Evolutionary conservation across 2,888 invertebrate genomes (phyloP).

Genomic region (Drosophila neutralis): DNA sequence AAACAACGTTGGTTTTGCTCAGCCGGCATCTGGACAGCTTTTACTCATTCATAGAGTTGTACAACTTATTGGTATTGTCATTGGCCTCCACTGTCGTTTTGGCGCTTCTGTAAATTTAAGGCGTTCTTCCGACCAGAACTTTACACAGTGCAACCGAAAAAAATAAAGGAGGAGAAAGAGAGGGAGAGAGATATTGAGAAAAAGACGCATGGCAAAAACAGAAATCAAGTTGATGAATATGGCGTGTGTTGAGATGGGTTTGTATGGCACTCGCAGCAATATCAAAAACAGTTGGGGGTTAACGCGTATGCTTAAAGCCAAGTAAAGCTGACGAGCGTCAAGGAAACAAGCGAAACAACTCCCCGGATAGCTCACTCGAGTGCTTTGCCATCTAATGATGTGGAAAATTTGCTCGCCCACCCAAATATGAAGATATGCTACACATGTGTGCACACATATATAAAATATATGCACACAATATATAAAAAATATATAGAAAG

Average conservation of each 20-base stretch:
- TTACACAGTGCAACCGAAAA: conserved; percentile 8
- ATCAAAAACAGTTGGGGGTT: conserved; percentile 43
- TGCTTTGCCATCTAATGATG: conserved; percentile 76
- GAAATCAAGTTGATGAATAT: conserved; percentile 75
- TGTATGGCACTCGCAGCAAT: conserved; percentile 53
- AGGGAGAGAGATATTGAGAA: neutral
- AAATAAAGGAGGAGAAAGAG: neutral
- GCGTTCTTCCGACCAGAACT: conserved; percentile 17
- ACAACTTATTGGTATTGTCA: conserved; percentile 41
- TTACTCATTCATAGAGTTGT: conserved; percentile 58
- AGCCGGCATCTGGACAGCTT: conserved; percentile 60
- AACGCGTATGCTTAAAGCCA: conserved; percentile 32
- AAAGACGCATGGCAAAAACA: conserved; percentile 31
- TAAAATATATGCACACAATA: neutral
- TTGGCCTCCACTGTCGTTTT: conserved; percentile 34
- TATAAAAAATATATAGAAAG: conserved; percentile 22
- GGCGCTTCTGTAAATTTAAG: conserved; percentile 40
- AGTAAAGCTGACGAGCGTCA: conserved; percentile 20
- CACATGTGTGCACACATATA: conserved; percentile 1
- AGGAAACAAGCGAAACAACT: conserved; percentile 46
- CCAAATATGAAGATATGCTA: conserved; percentile 23
- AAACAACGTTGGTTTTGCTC: conserved; percentile 34
- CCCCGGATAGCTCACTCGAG: conserved; percentile 69
- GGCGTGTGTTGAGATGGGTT: conserved; percentile 76
- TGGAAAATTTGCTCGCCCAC: conserved; percentile 74